Base-by-base conservation (phyloP, 2,113 vertebrate genomes). In the Astatoreochromis straeleni region DNA sequence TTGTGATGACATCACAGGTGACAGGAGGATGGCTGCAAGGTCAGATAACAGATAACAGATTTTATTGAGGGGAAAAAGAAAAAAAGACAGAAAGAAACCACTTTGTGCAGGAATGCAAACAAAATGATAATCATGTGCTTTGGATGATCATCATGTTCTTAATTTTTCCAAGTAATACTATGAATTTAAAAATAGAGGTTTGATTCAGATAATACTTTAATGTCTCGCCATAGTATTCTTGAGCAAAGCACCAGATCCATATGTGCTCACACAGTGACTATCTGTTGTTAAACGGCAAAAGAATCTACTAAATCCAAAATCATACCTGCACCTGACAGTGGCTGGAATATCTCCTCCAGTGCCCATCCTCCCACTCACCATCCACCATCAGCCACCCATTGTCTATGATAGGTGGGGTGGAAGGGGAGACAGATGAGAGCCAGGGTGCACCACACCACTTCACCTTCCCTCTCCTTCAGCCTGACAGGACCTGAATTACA, bases 381-480 rank as follows among this genome's bases (percentile, higher is more conserved):
- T 70, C 55, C 54, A 85, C 55, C 33, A 40, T 84, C 86, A 85
- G 80, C 79, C 85, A 84, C 82, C 89, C 84, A 84, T 83, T 91
- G 90, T 87, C 91, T 96, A 89, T 96, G 96, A 96, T 90, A 93
- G 94, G 93, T 91, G 92, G 92, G 93, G 79, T 45, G 29, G 35
- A 93, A 91, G 93, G 93, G 5, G 86, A 97, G 97, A 97, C 87
- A 93, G 94, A 97, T 97, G 97, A 97, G 95, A 84, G 84, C 70
- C 89, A 80, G 94, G 88, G 83, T 87, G 89, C 93, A 88, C 95
- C 95, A 94, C 93, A 89, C 96, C 97, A 97, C 97, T 97, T 97
- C 97, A 97, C 97, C 97, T 97, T 96, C 96, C 96, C 95, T 98
- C 97, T 97, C 97, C 96, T 97, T 97, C 96, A 97, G 95, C 92